phyloP scores from a whole-genome alignment of 2,113 vertebrate species.

The Centropus bengalensis region DNA sequence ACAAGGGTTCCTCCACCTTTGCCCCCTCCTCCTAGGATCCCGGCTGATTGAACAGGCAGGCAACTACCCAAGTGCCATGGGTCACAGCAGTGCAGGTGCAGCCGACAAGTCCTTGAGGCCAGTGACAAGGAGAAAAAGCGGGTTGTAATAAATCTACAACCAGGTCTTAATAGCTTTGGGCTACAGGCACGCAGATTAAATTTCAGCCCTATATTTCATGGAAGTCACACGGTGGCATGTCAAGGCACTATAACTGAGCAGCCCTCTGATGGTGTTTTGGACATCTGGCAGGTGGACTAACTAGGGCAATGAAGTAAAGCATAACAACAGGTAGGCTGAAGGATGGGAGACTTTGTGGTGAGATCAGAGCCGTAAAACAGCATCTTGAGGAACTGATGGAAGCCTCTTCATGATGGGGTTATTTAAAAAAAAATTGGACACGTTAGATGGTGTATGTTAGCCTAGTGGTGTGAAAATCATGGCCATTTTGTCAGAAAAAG shows the following conservation, averaged over 20 bases:
- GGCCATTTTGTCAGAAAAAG: conserved; percentile 12
- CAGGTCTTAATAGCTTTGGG: conserved; percentile 20
- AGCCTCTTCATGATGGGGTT: neutral
- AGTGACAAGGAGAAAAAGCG: conserved; percentile 10
- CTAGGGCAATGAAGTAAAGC: conserved; percentile 12
- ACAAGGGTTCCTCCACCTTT: neutral
- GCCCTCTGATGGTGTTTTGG: neutral
- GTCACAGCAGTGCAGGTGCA: neutral
- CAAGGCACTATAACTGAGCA: neutral
- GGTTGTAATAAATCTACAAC: conserved; percentile 27
- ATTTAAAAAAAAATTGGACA: neutral
- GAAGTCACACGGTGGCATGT: neutral
- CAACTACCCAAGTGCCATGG: rapidly evolving
- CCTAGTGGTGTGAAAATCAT: neutral
- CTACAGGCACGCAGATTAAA: conserved; percentile 8
- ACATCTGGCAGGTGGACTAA: neutral
- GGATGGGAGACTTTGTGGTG: neutral
- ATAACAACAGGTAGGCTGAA: neutral
- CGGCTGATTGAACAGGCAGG: neutral
- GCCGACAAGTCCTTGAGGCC: neutral
- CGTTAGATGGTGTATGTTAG: neutral
- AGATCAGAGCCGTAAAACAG: neutral
- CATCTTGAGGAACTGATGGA: neutral
- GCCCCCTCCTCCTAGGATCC: neutral
- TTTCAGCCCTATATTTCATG: conserved; percentile 37